Evolutionary conservation across 1,140 invertebrate species (phyloP).

Genomic region (Calosoma granatense): DNA sequence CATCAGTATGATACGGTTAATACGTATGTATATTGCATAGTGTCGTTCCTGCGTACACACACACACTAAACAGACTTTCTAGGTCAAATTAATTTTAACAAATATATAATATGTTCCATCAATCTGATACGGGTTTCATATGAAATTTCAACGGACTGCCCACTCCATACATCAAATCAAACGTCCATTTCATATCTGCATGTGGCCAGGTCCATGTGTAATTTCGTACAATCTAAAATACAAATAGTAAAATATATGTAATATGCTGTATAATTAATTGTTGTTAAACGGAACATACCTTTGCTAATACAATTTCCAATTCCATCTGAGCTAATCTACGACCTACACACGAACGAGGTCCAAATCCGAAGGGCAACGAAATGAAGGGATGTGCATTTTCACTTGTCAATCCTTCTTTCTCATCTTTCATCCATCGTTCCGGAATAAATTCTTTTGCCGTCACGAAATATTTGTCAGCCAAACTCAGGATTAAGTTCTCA

Average conservation of each 20-base stretch:
- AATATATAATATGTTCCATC: conserved; percentile 30
- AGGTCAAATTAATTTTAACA: too few species aligned
- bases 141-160: conserved; percentile 18
- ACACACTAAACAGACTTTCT: too few species aligned
- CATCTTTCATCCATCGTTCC: conserved; percentile 24
- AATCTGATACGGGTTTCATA: conserved; percentile 16
- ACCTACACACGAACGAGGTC: conserved; percentile 37
- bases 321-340: conserved; percentile 62
- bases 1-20: too few species aligned
- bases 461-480: conserved; percentile 19
- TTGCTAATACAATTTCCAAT: conserved; percentile 50
- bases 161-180: conserved; percentile 18
- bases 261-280: not conserved
- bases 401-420: conserved; percentile 17
- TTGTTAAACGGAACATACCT: conserved; percentile 28
- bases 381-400: conserved; percentile 26
- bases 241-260: not conserved
- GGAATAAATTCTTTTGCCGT: conserved; percentile 24
- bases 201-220: conserved; percentile 41
- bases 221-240: conserved; percentile 35
- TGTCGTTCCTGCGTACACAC: too few species aligned
- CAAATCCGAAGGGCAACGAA: conserved; percentile 26
- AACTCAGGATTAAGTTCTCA: conserved; percentile 14
- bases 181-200: conserved; percentile 17
- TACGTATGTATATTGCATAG: too few species aligned